Evolutionary conservation across 2,888 invertebrate genomes (phyloP).

Genomic region (Dicyrtomina minuta): DNA sequence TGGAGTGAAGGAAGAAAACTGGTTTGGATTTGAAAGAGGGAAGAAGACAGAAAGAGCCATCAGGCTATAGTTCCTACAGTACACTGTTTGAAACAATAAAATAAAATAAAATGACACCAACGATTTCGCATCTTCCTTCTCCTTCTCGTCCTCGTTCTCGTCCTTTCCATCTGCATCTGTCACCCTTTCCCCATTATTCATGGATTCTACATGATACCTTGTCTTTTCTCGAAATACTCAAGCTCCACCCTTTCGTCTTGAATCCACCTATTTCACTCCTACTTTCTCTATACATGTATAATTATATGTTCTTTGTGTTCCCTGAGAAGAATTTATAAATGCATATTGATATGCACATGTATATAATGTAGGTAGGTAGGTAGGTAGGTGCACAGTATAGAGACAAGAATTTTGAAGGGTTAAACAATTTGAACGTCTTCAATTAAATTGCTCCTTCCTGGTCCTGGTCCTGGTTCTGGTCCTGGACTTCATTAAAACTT

Average conservation of each 20-base stretch:
- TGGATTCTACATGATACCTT: no score
- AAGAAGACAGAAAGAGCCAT: neutral
- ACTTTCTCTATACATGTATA: neutral
- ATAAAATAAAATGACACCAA: constrained; percentile 31
- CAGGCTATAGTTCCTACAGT: no score
- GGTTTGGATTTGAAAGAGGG: neutral
- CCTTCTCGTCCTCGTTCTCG: no score
- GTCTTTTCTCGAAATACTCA: constrained; percentile 10
- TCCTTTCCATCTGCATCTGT: constrained; percentile 31
- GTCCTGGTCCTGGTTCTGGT: no score
- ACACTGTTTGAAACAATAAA: constrained; percentile 18
- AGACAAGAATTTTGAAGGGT: no score
- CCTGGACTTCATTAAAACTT: no score
- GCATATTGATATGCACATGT: no score
- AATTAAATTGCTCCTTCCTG: no score
- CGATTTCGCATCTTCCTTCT: constrained; percentile 21
- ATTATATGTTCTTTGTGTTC: no score
- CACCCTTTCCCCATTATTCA: constrained; percentile 30
- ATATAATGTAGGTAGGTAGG: no score
- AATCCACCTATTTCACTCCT: neutral
- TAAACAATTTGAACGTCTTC: neutral
- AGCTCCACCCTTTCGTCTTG: constrained; percentile 21
- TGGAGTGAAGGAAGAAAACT: neutral
- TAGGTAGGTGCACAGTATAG: no score
- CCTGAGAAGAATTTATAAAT: no score